These are phyloP conservation scores for Malachius bipustulatus DNA, from an alignment of 2,888 invertebrate genomes.

Conservation along the genomic window DNA sequence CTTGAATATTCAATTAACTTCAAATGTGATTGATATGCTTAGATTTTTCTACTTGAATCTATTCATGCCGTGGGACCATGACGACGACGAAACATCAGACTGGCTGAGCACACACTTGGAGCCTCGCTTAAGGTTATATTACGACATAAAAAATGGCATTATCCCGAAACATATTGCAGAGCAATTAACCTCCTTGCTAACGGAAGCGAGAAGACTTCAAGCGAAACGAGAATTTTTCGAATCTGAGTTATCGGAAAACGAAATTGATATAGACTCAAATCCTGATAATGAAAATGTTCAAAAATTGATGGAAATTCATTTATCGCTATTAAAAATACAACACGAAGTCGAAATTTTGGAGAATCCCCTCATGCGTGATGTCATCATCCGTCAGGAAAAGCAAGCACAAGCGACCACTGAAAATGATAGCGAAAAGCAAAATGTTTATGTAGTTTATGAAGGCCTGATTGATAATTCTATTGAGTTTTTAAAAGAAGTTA, in stretches of 20 bases:
- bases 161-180: constrained; percentile 41
- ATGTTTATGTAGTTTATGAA: constrained; percentile 40
- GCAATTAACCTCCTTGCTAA: constrained; percentile 41
- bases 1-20: constrained; percentile 47
- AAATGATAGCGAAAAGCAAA: constrained; percentile 18
- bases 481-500: constrained; percentile 35
- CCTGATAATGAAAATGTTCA: constrained; percentile 33
- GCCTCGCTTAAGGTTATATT: constrained; percentile 43
- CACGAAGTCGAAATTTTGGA: constrained; percentile 47
- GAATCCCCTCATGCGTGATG: constrained; percentile 45
- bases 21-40: constrained; percentile 51
- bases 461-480: constrained; percentile 38
- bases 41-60: constrained; percentile 54
- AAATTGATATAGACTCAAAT: constrained; percentile 19
- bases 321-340: constrained; percentile 45
- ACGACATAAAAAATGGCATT: constrained; percentile 43
- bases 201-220: constrained; percentile 43
- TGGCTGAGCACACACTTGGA: constrained; percentile 46
- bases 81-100: constrained; percentile 49
- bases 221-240: constrained; percentile 38
- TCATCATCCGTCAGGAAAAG: constrained; percentile 29
- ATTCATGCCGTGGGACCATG: constrained; percentile 61
- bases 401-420: constrained; percentile 10
- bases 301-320: constrained; percentile 42
- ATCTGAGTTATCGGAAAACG: constrained; percentile 29